Conservation (phyloP, 1,140 invertebrate genomes). For the Zaprionus lachaisei region DNA sequence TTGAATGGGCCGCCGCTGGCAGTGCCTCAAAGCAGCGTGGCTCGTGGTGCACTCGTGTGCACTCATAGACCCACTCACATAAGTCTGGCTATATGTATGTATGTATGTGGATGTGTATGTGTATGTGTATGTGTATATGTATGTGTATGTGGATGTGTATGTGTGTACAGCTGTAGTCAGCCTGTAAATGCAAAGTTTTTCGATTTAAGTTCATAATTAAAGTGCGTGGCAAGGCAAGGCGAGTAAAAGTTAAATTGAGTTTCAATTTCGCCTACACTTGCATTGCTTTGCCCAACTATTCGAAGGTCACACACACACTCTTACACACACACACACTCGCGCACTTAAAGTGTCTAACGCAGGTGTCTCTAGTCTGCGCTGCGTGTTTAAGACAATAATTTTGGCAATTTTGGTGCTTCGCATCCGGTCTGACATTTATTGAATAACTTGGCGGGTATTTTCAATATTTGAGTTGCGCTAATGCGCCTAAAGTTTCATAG, state of each 20-base stretch:
- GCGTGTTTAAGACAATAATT: slow-evolving; percentile 71
- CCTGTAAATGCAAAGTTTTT: slow-evolving; percentile 77
- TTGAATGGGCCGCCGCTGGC: slow-evolving; percentile 47
- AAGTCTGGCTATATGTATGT: neutral
- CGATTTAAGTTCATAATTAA: slow-evolving; percentile 83
- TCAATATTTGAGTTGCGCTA: slow-evolving; percentile 77
- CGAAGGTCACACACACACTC: slow-evolving; percentile 62
- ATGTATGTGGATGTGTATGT: neutral
- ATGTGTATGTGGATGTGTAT: neutral
- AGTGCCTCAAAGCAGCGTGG: slow-evolving; percentile 48
- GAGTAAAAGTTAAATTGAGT: slow-evolving; percentile 74
- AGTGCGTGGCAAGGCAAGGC: slow-evolving; percentile 47
- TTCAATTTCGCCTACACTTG: slow-evolving; percentile 65
- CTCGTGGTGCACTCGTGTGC: slow-evolving; percentile 19
- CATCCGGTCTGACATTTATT: slow-evolving; percentile 70
- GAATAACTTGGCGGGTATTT: slow-evolving; percentile 72
- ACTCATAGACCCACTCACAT: neutral
- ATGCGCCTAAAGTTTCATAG: slow-evolving; percentile 59
- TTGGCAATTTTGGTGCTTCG: slow-evolving; percentile 56
- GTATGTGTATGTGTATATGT: neutral
- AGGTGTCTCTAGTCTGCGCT: slow-evolving; percentile 3
- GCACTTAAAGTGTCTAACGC: slow-evolving; percentile 7
- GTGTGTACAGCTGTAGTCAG: neutral
- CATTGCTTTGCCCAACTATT: slow-evolving; percentile 54
- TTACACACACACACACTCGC: neutral